Base-by-base conservation (phyloP, 2,113 vertebrate genomes). In the Myiozetetes cayanensis region DNA sequence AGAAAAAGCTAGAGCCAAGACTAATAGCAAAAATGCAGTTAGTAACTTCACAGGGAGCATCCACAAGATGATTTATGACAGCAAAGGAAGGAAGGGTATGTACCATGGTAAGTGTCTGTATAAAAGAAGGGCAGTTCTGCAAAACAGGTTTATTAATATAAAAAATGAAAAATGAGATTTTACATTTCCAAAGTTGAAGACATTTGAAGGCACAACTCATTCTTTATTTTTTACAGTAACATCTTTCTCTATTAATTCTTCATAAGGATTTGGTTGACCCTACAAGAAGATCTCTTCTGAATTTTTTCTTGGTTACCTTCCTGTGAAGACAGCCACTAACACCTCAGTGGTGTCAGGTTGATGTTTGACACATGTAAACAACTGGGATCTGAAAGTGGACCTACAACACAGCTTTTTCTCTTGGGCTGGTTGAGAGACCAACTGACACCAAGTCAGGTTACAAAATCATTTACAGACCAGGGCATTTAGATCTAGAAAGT, bases 231-330 rank as follows among this genome's bases (percentile, higher is more conserved):
- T 81, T 79, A 19, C 59, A 75, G 28, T 76, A 70, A 43, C 22
- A 14, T 41, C 66, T 89, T 46, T 85, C 46, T 93, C 43, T 70
- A 58, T 96, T 96, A 94, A 85, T 30, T 92, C 65, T 89, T 90
- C 65, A 73, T 46, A 79, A 56, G 46, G 15, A n/a, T 85, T 70
- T 94, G 13, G 4, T 74, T 47, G 30, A 13, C 27, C 27, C 33
- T 37, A 33, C 19, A 33, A 67, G 56, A 70, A 78, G 66, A 78
- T 70, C 5, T 85, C 43, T 35, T 88, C 85, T 70, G 46, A 27
- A 59, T 20, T 81, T 76, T 84, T 78, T 73, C 27, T 72, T 49
- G 30, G 46, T 52, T 66, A 13, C 31, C 90, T 94, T 76, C 15
- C 7, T 75, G 62, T 37, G 47, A 73, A 76, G 50, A 63, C 10